These are phyloP conservation scores for Crossaster papposus DNA, from an alignment of 53 echinoderm and acorn worm species.

Conservation along the genomic window DNA sequence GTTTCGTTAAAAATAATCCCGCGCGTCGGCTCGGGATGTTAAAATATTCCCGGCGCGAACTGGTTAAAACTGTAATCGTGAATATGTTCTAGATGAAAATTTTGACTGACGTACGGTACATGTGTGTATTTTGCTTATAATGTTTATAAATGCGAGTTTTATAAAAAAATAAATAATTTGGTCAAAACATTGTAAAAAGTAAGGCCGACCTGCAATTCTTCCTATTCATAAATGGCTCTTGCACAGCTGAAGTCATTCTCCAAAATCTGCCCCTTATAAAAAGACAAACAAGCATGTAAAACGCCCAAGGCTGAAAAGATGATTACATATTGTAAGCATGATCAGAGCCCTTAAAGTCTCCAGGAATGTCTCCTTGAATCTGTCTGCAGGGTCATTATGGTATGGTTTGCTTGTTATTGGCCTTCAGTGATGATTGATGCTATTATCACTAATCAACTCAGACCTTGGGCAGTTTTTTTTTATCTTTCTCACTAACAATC, in stretches of 20 bases:
- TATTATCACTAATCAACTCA: conserved; percentile 26
- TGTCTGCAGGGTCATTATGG: conserved; percentile 9
- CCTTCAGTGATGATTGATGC: conserved; percentile 24
- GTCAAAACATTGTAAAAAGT: too few species aligned
- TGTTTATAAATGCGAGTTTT: too few species aligned
- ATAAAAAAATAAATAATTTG: too few species aligned
- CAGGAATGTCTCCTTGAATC: conserved; percentile 15
- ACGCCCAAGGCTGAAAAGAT: not conserved
- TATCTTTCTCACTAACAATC: not conserved
- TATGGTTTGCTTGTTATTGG: conserved; percentile 19
- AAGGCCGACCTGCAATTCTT: too few species aligned
- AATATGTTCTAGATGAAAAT: too few species aligned
- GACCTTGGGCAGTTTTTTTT: conserved; percentile 24
- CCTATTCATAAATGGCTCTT: not conserved
- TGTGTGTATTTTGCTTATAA: too few species aligned
- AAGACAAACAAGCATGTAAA: not conserved
- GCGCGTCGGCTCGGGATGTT: too few species aligned
- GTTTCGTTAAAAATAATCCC: too few species aligned
- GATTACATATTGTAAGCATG: not conserved
- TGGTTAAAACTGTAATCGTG: too few species aligned
- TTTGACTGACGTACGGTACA: too few species aligned
- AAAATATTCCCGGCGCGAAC: too few species aligned
- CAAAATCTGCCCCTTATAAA: not conserved
- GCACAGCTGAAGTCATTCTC: not conserved
- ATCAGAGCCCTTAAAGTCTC: not conserved